phyloP scores from a whole-genome alignment of 1,140 invertebrate genomes.

The Meloidogyne hapla region DNA sequence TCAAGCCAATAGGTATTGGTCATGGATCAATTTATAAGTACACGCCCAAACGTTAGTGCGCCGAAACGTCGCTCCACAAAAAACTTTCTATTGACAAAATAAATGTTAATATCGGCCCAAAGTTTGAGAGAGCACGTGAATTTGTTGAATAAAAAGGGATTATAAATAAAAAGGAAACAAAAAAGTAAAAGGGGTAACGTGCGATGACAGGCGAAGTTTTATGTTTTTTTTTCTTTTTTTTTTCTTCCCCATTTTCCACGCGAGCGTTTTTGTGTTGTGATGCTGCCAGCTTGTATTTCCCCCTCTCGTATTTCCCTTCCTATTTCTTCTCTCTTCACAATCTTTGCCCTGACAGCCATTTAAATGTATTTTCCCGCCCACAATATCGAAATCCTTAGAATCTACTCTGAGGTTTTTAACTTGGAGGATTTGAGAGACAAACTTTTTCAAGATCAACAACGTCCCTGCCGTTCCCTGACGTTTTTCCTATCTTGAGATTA shows the following conservation, averaged over 20 bases:
- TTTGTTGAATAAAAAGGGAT: neutral
- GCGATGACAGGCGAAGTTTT: neutral
- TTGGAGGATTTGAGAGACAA: no score
- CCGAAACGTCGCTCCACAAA: no score
- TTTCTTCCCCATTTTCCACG: neutral
- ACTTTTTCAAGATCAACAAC: no score
- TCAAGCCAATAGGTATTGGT: neutral
- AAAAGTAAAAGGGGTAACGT: neutral
- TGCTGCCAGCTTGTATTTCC: neutral
- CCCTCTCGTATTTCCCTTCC: neutral
- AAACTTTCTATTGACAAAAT: neutral
- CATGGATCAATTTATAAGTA: no score
- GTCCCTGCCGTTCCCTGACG: no score
- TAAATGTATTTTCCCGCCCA: neutral
- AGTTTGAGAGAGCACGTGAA: neutral
- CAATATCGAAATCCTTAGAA: neutral
- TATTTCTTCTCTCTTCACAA: neutral
- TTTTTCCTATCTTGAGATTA: no score
- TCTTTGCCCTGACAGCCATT: neutral
- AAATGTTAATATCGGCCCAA: neutral
- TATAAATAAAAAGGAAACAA: constrained; percentile 6
- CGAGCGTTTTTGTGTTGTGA: constrained; percentile 2
- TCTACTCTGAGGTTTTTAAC: no score
- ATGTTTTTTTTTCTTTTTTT: neutral
- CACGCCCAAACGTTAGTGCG: no score